Conservation (phyloP, 2,113 vertebrate species). For the Trematocara stigmaticum region DNA sequence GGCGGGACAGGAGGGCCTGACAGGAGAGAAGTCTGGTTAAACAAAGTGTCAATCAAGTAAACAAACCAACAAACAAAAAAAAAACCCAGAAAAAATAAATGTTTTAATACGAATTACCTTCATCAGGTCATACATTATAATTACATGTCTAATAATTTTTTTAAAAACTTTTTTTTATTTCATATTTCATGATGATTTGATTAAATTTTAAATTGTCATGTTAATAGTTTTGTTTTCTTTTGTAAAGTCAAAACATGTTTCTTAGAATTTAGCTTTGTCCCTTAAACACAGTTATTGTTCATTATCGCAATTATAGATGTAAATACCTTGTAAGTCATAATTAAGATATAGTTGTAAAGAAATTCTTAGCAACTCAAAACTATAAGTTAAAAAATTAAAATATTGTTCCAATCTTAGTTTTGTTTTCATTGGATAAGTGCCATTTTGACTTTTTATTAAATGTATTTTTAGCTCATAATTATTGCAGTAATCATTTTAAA, state of each 20-base stretch:
- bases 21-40: background rate
- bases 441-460: background rate
- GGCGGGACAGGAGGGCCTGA: conserved; percentile 88
- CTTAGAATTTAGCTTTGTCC: background rate
- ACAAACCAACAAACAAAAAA: background rate
- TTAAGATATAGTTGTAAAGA: too few species aligned
- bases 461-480: background rate
- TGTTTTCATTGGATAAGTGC: background rate
- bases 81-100: accelerated
- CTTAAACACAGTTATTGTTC: background rate
- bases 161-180: too few species aligned
- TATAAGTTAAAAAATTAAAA: background rate
- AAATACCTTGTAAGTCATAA: background rate
- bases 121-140: too few species aligned
- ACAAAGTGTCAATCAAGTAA: background rate
- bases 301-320: background rate
- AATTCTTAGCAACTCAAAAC: background rate
- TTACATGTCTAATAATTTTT: too few species aligned
- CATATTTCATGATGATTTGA: background rate
- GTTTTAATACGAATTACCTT: too few species aligned
- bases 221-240: too few species aligned
- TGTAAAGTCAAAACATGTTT: background rate
- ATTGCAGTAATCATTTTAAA: background rate
- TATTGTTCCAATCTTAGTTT: background rate
- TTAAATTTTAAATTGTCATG: background rate